phyloP scores from a whole-genome alignment of 1,140 invertebrate genomes.

The Nomia melanderi region DNA sequence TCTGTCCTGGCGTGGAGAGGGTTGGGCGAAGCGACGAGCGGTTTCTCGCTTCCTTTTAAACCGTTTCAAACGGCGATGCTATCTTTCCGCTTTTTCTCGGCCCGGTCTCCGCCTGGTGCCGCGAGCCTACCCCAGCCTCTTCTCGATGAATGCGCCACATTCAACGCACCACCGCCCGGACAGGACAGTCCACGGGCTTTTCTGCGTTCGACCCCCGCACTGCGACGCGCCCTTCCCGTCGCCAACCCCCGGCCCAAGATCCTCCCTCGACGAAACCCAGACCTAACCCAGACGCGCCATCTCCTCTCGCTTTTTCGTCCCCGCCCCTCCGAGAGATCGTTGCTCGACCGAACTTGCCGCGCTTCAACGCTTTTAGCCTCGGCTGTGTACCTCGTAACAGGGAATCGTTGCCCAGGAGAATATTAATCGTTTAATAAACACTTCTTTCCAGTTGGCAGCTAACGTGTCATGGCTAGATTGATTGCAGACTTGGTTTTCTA shows the following conservation, averaged over 20 bases:
- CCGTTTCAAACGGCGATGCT: conserved; percentile 56
- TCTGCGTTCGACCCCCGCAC: neutral
- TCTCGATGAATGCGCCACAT: conserved; percentile 51
- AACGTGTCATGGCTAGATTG: too few species aligned
- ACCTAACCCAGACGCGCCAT: too few species aligned
- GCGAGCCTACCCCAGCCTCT: conserved; percentile 6
- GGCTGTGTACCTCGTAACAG: too few species aligned
- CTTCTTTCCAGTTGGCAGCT: too few species aligned
- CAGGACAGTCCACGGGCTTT: conserved; percentile 21
- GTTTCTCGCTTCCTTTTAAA: conserved; percentile 56
- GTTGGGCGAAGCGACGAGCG: conserved; percentile 1
- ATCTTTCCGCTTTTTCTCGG: conserved; percentile 56
- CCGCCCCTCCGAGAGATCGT: too few species aligned
- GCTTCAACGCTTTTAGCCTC: too few species aligned
- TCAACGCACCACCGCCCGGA: conserved; percentile 32
- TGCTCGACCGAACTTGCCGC: too few species aligned
- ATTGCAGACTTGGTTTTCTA: too few species aligned
- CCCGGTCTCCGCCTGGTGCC: conserved; percentile 8
- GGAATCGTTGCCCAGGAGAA: too few species aligned
- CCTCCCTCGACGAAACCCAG: neutral
- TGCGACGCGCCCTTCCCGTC: neutral
- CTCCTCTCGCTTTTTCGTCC: neutral
- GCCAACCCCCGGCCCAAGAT: neutral
- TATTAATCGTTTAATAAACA: too few species aligned
- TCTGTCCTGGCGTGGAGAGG: neutral